Base-by-base conservation (phyloP, 1,140 invertebrate genomes). In the Drosophila lowei region DNA sequence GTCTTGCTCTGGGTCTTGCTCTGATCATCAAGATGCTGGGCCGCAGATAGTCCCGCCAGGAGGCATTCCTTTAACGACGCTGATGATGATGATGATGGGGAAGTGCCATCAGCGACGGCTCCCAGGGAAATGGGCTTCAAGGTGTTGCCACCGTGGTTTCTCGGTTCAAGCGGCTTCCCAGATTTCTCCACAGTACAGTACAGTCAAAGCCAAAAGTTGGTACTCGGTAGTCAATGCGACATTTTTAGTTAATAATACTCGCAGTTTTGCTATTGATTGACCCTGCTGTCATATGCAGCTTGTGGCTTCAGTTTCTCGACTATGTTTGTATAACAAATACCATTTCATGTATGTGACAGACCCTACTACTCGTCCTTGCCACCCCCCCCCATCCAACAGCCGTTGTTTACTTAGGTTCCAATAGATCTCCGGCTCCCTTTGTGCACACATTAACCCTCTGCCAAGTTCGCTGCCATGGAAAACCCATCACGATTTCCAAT, bases 1-100 rank as follows among this genome's bases (percentile, higher is more conserved):
- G 64, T 58, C 52, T 28, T 43, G 50, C 53, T 43, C 34, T 72
- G 57, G 23, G 16, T 15, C 11, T 58, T 72, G 70, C 70, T 72
- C 72, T 52, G 84, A 89, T 89, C 84, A 88, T 88, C 84, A 84
- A 88, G 84, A 89, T 89, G 79, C 72, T 53, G 44, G 63, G 48
- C 74, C 62, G 57, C 77, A 63, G 83, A 86, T 86, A 77, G 73
- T 65, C 43, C 64, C 77, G 77, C 63, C 72, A 77, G 43, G 71
- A 52, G 54, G 71, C 52, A 54, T 76, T 68, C 56, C 67, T 43
- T 23, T 74, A 65, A 74, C 65, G 71, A 74, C 49, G 60, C 30
- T 30, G 11, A 4, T 38, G 9, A 11, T 38, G 30, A 56, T 34
- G 48, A 53, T 68, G 66, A 65, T 41, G 42, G 48, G 71, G 71